Conservation (phyloP, 2,113 vertebrate genomes). For the human (Homo sapiens) region GRCh38 chr7:142798501-142799000, state of each 20-base stretch:
- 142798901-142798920: neutral
- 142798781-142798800: neutral
- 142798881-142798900: neutral
- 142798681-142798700: neutral
- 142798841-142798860: neutral
- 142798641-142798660: rapidly evolving
- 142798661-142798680: neutral
- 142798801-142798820: neutral
- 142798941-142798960: neutral
- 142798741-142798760: too few relatives aligned
- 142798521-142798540: neutral
- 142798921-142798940: neutral
- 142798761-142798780: rapidly evolving
- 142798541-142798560: neutral
- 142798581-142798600: neutral
- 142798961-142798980: neutral
- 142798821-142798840: too few relatives aligned
- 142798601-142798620: neutral
- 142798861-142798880: neutral
- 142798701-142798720: neutral
- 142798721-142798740: too few relatives aligned
- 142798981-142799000: neutral
- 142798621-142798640: too few relatives aligned
- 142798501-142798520: neutral
- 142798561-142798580: neutral